Evolutionary conservation across 2,113 vertebrate species (phyloP), one percentile per base, ranked within the genome.

Genomic region (Candoia aspera): DNA sequence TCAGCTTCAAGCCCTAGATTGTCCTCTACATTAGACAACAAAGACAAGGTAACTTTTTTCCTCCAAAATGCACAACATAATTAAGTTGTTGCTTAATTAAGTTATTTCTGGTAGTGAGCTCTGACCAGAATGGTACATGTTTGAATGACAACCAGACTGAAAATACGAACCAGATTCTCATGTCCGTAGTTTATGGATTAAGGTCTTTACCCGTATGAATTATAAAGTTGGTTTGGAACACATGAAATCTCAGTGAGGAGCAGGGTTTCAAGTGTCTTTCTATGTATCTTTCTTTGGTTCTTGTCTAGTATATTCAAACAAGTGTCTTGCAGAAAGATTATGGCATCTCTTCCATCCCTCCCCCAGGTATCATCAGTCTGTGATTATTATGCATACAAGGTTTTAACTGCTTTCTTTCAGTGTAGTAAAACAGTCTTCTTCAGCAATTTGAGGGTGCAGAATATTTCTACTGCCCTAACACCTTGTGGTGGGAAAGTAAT

Each of bases 1-100:
- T 99, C 99, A 0, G 99, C 99, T 89, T 99, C 99, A 33, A 99
- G 99, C 95, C 99, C 99, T 24, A 98, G 99, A n/a, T 98, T 99
- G 88, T 98, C 99, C 37, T 99, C 99, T 55, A 98, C 99, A 2
- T 95, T 99, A 97, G 99, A 99, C 97, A 99, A 99, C 97, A 99
- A 99, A 96, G 99, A 99, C 93, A 99, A 99, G 98, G 98, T 98
- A 96, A 93, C 84, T 88, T 24, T 87, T 58, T 88, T 91, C 53
- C 60, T 58, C 10, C 64, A 58, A 55, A 92, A 60, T 12, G 24
- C 4, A 33, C 42, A 37, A 55, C 73, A 8, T 64, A 60, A 55
- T 53, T 64, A 62, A 92, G 2, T 57, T 15, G 29, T 73, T 84
- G 37, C 12, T 49, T 49, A 24, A 37, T 73, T 37, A 73, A 73